These are phyloP conservation scores for Podilymbus podiceps DNA, from an alignment of 2,113 vertebrate species.

Conservation along the genomic window DNA sequence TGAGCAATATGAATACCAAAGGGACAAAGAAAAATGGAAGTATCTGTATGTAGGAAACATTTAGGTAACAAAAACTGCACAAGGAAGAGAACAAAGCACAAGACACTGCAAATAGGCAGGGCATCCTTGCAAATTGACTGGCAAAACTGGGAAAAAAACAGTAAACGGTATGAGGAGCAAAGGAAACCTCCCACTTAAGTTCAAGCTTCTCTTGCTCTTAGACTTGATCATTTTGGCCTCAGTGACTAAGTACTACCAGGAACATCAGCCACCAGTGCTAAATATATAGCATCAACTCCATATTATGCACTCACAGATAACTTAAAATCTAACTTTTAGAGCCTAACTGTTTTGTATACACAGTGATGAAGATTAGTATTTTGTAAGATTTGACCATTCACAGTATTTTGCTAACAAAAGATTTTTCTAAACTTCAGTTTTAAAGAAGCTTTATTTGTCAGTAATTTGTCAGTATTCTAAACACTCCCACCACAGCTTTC, in stretches of 20 bases:
- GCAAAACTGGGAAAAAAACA: background rate
- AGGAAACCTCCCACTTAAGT: background rate
- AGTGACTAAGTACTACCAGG: background rate
- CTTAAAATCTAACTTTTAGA: background rate
- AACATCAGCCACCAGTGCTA: background rate
- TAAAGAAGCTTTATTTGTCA: background rate
- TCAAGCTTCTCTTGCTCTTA: background rate
- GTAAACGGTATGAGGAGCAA: background rate
- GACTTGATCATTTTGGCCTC: background rate
- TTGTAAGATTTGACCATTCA: background rate
- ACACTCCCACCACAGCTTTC: background rate
- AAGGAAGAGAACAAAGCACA: background rate
- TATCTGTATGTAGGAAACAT: background rate
- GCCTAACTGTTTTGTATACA: background rate
- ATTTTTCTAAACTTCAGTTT: background rate
- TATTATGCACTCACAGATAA: background rate
- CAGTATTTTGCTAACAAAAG: background rate
- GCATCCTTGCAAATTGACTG: background rate
- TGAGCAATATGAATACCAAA: background rate
- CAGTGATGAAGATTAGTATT: background rate
- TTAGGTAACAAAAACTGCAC: background rate
- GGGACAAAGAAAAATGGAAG: background rate
- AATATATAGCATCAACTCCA: background rate
- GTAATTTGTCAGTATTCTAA: background rate
- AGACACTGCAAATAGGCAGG: background rate